Percentiles rank a stretch among this genome's conserved stretches.
Conservation (phyloP, 2,113 vertebrate genomes). For the Mus spicilegus region DNA sequence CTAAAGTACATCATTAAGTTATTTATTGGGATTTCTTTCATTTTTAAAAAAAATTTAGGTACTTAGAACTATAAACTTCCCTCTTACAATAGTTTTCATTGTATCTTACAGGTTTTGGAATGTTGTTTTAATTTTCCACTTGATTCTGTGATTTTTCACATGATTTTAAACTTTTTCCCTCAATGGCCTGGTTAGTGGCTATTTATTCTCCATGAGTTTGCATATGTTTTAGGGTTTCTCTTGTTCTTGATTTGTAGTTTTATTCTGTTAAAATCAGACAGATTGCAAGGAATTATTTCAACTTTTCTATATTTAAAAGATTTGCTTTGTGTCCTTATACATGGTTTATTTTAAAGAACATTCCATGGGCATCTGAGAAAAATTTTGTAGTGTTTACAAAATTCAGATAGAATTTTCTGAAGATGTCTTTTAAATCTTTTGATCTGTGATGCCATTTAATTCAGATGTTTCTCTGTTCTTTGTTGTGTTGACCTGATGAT, state of each 20-base stretch:
- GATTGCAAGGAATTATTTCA: not conserved
- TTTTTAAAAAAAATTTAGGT: not conserved
- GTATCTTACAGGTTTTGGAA: not conserved
- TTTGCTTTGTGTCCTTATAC: not conserved
- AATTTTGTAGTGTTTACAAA: not conserved
- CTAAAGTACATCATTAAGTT: not conserved
- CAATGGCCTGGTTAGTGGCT: not conserved
- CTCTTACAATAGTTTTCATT: not conserved
- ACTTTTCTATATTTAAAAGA: not conserved
- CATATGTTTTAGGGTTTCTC: not conserved
- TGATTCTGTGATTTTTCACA: not conserved
- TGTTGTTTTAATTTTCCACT: not conserved
- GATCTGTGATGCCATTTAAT: no score
- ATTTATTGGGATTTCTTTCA: not conserved
- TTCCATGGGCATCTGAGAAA: no score
- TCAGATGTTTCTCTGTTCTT: not conserved
- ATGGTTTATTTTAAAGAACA: not conserved
- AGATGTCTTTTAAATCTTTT: not conserved
- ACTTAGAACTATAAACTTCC: not conserved
- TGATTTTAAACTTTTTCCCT: no score
- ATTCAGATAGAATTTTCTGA: not conserved
- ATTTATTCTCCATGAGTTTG: not conserved
- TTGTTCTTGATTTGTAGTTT: not conserved
- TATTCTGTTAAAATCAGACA: not conserved
- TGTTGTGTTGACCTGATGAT: not conserved